Evolutionary conservation across 2,797 vertebrate genomes (phyloP), one percentile per base, ranked within the genome.

Genomic region (Argyrosomus regius): DNA sequence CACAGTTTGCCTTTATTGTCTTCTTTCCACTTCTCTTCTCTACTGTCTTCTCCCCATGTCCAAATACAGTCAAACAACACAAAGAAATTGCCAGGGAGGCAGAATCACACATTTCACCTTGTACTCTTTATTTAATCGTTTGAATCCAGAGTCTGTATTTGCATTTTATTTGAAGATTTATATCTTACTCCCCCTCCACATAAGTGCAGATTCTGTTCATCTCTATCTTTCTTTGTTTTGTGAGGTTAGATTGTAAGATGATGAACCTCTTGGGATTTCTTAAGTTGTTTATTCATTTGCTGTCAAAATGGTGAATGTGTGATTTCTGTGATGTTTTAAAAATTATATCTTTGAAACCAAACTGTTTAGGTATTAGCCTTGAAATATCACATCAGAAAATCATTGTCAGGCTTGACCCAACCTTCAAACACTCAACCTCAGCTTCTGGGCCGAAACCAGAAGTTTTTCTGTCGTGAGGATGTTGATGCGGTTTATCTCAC

Each of bases 1-100:
- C 50, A 50, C 50, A 56, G 41, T 56, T 74, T 71, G 62, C 41
- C 43, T 59, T 73, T 78, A 18, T 65, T 41, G 22, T n/a, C 53
- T 31, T 20, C 22, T 63, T 9, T 9, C 35, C 35, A 35, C 52
- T 62, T 56, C 31, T 63, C 17, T 31, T 9, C 13, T 60, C 52
- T 41, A 56, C 24, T 24, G 14, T 61, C 35, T 61, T 5, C 13
- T 48, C 43, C 28, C 26, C 31, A 5, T 26, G 70, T 78, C 59
- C 49, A 61, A 62, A 66, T 48, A 43, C 31, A 70, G 45, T 39
- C 54, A 61, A 75, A 75, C 16, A 22, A 10, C 41, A 7, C 39
- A 48, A 46, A 12, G 9, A 60, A 70, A 61, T 10, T 60, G 39
- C 50, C 58, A 39, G 45, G 8, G 39, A 59, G 26, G n/a, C 24